Evolutionary conservation across 2,113 vertebrate species (phyloP), one percentile per base, ranked within the genome.

Genomic region (Heterocephalus glaber): DNA sequence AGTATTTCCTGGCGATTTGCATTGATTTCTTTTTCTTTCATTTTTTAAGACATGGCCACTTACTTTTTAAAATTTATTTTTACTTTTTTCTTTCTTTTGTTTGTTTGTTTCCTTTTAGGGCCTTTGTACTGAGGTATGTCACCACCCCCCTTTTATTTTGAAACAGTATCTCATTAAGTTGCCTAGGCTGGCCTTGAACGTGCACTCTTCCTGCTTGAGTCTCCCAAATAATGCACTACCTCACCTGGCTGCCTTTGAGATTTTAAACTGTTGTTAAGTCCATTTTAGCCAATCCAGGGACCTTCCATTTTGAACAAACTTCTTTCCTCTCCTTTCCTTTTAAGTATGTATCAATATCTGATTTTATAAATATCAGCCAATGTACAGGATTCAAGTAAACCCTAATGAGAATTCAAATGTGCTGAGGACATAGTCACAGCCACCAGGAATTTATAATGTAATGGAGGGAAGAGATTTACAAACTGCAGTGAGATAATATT

Each of bases 351-450:
- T 65, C 35, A 58, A 2, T 63, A 33, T 83, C 81, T 81, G 44
- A 41, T 47, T 91, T 79, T 79, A 52, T 38, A 26, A 89, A n/a
- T 60, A 38, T 56, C n/a, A 58, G 2, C 70, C 38, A 54, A 10
- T 60, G 7, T 54, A 44, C 9, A 82, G 38, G 63, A 90, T 54
- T 82, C 1, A 2, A 11, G 44, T 93, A 44, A 81, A 38, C 47
- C 44, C 66, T 92, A 81, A 61, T 14, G 68, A 95, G 80, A 92
- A 89, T 52, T 58, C 63, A 87, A 41, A 96, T 63, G 63, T 84
- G 24, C 89, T 70, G 24, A 76, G 83, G 41, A 58, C 7, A 41
- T 28, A 70, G 66, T 92, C 44, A 28, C 76, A 83, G 70, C 38
- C 60, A 30, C 4, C 1, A 11, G 30, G 38, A 85, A 13, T 74